Conservation (phyloP, 2,888 invertebrate species). For the Pollenia angustigena region DNA sequence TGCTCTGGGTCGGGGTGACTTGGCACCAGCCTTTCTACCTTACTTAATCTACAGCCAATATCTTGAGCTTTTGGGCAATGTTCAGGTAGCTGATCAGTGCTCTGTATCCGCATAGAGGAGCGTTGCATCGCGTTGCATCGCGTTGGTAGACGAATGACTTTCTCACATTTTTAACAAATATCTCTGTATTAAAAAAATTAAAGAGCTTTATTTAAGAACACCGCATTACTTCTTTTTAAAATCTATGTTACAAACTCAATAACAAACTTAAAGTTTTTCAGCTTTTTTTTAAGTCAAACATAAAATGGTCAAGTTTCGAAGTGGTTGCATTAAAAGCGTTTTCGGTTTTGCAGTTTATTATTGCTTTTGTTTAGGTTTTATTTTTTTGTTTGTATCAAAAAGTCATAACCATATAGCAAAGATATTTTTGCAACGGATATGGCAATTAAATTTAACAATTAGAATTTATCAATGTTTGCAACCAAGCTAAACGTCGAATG, state of each 20-base stretch:
- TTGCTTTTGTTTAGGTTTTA: slow-evolving; percentile 23
- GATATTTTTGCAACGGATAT: slow-evolving; percentile 79
- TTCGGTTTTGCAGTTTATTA: slow-evolving; percentile 41
- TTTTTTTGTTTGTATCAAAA: slow-evolving; percentile 36
- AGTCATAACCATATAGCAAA: slow-evolving; percentile 68
- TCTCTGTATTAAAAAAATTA: no score
- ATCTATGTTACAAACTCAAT: background rate
- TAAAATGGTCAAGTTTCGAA: slow-evolving; percentile 36
- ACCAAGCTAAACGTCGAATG: slow-evolving; percentile 53
- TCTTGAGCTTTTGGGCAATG: background rate
- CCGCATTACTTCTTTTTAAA: no score
- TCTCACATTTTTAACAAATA: no score
- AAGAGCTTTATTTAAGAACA: no score
- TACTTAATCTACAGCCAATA: background rate
- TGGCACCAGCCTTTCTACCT: no score
- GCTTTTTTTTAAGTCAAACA: background rate
- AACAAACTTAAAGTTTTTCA: no score
- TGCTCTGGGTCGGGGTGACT: no score
- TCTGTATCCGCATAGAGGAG: no score
- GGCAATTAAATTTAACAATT: slow-evolving; percentile 83
- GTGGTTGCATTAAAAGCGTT: slow-evolving; percentile 50
- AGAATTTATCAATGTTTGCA: slow-evolving; percentile 81
- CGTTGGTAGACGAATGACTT: no score
- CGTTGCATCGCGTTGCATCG: no score
- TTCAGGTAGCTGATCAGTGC: no score